A percentile compares a stretch with the other conserved stretches of the same genome.
These are phyloP conservation scores for Euschistus heros DNA, from an alignment of 1,140 invertebrate genomes.

Conservation along the genomic window DNA sequence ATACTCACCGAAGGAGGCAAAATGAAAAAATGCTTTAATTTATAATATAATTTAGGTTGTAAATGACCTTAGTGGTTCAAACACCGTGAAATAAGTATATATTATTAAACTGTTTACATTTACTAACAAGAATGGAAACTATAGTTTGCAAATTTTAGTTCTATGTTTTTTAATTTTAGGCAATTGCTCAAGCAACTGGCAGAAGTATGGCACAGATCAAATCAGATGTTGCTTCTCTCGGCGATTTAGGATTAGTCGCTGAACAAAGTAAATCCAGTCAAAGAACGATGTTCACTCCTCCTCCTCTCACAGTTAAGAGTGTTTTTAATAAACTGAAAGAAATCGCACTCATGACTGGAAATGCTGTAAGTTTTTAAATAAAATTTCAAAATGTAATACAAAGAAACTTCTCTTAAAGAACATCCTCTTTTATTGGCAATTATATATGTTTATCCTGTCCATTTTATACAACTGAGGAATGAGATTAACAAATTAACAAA, in stretches of 20 bases:
- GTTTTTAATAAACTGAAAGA: conserved; percentile 85
- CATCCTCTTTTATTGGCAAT: background rate
- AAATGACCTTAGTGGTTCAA: too few species aligned
- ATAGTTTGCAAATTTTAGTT: too few species aligned
- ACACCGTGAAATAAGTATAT: too few species aligned
- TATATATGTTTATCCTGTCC: too few species aligned
- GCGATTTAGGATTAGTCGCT: conserved; percentile 89
- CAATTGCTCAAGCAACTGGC: conserved; percentile 86
- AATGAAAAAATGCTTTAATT: too few species aligned
- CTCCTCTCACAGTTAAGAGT: conserved; percentile 49
- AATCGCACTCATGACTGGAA: conserved; percentile 79
- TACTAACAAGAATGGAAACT: too few species aligned
- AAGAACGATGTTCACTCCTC: conserved; percentile 71
- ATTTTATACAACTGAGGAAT: too few species aligned
- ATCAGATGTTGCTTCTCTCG: conserved; percentile 60
- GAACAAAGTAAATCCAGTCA: conserved; percentile 83
- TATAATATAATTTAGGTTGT: too few species aligned
- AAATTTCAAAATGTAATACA: conserved; percentile 14
- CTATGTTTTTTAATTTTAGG: conserved; percentile 33
- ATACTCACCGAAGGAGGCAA: too few species aligned
- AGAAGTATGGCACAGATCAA: conserved; percentile 78
- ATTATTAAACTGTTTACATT: too few species aligned
- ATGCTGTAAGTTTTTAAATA: conserved; percentile 43
- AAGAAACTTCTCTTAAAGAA: conserved; percentile 6
- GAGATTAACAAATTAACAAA: too few species aligned